phyloP scores from a whole-genome alignment of 2,797 vertebrate species.

The Poecilia wingei region DNA sequence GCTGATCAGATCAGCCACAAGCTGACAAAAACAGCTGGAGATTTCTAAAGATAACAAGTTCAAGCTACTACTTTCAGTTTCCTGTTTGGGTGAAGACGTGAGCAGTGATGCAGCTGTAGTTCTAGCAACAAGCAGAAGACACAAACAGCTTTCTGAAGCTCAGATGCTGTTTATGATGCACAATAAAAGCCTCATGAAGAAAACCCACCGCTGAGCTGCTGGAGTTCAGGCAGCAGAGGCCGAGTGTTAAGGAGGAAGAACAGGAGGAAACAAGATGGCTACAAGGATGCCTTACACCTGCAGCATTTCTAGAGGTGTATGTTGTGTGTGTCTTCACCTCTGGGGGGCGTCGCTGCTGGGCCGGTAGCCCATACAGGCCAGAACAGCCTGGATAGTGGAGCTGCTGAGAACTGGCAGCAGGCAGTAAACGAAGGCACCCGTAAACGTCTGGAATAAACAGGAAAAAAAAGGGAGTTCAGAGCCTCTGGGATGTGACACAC shows the following conservation, averaged over 20 bases:
- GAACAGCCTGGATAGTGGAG: constrained; percentile 68
- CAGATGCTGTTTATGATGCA: background rate
- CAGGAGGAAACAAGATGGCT: background rate
- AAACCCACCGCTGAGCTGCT: background rate
- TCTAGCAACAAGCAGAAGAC: background rate
- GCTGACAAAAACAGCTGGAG: background rate
- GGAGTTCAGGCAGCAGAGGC: background rate
- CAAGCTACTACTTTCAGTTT: background rate
- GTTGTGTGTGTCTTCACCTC: constrained; percentile 36
- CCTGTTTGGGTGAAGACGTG: background rate
- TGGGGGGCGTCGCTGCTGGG: constrained; percentile 64
- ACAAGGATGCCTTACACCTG: too few species aligned
- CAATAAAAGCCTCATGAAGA: background rate
- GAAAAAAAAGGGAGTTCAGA: background rate
- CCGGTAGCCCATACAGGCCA: constrained; percentile 85
- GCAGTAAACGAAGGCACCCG: constrained; percentile 86
- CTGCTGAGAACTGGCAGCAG: constrained; percentile 81
- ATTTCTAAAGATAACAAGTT: background rate
- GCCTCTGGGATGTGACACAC: background rate
- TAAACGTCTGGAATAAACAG: constrained; percentile 83
- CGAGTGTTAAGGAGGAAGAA: background rate
- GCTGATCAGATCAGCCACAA: background rate
- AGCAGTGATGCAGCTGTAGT: background rate
- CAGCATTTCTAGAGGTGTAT: background rate
- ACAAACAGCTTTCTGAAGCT: background rate